phyloP scores from a whole-genome alignment of 2,113 vertebrate species.

The Protomyctophum bolini region DNA sequence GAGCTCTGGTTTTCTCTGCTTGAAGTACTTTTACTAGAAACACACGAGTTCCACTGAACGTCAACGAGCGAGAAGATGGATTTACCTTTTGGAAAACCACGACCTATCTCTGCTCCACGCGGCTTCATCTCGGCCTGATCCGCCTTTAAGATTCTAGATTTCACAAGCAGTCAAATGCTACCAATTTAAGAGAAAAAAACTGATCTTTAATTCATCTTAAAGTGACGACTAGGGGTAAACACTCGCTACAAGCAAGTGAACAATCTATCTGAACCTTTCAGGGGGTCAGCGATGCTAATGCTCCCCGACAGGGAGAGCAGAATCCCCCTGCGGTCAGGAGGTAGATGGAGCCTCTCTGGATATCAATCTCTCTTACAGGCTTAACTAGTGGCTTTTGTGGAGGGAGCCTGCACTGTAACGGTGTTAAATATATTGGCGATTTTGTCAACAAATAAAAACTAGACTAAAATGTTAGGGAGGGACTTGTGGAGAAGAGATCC shows the following conservation, averaged over 20 bases:
- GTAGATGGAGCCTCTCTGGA: slow-evolving; percentile 47
- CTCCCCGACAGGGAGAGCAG: slow-evolving; percentile 54
- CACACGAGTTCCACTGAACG: slow-evolving; percentile 17
- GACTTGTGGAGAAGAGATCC: too few relatives aligned
- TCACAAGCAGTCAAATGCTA: slow-evolving; percentile 33
- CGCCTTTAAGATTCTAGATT: not conserved
- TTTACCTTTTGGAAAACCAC: slow-evolving; percentile 38
- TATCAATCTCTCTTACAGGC: slow-evolving; percentile 60
- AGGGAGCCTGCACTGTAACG: too few relatives aligned
- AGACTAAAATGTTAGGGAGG: too few relatives aligned
- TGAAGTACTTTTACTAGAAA: slow-evolving; percentile 9
- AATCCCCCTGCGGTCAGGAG: slow-evolving; percentile 56
- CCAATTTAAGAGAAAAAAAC: slow-evolving; percentile 24
- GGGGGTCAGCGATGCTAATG: slow-evolving; percentile 53
- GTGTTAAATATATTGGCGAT: too few relatives aligned
- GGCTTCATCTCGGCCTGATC: slow-evolving; percentile 22
- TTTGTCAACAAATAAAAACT: too few relatives aligned
- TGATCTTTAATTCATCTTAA: slow-evolving; percentile 1
- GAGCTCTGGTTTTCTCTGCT: not conserved
- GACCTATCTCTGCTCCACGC: slow-evolving; percentile 27
- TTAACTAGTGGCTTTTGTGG: not conserved
- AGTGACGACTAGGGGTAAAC: slow-evolving; percentile 19
- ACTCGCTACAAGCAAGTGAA: slow-evolving; percentile 33
- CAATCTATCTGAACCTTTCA: slow-evolving; percentile 38
- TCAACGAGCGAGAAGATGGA: slow-evolving; percentile 38